Conservation (phyloP, 2,888 invertebrate species). For the Tanaodytes sp. region DNA sequence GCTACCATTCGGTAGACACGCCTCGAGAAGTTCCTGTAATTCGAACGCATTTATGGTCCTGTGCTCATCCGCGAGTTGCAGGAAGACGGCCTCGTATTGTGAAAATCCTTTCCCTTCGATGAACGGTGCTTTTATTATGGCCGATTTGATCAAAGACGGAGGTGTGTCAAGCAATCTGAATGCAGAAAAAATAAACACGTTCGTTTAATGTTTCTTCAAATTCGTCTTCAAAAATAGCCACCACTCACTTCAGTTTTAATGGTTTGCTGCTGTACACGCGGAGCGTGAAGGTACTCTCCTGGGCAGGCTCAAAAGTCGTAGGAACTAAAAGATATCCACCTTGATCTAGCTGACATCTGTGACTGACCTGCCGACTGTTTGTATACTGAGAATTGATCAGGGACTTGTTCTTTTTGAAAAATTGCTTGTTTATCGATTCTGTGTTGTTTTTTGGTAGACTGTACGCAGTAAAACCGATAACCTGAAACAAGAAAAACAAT, state of each 20-base stretch:
- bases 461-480: slow-evolving; percentile 91
- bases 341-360: slow-evolving; percentile 84
- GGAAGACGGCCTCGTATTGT: slow-evolving; percentile 91
- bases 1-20: slow-evolving; percentile 87
- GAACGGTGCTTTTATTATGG: slow-evolving; percentile 84
- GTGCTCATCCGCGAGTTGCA: slow-evolving; percentile 92
- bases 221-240: slow-evolving; percentile 24
- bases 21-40: slow-evolving; percentile 90
- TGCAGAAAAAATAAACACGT: slow-evolving; percentile 10
- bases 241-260: slow-evolving; percentile 81
- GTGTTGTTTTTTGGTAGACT: slow-evolving; percentile 80
- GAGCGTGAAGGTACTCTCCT: slow-evolving; percentile 91
- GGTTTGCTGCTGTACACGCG: slow-evolving; percentile 86
- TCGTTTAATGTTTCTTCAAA: no score
- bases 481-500: no score
- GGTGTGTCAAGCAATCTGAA: slow-evolving; percentile 76
- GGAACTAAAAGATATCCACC: slow-evolving; percentile 90
- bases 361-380: slow-evolving; percentile 90
- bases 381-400: slow-evolving; percentile 92
- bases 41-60: slow-evolving; percentile 92
- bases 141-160: slow-evolving; percentile 81
- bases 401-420: slow-evolving; percentile 90
- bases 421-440: slow-evolving; percentile 85
- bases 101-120: slow-evolving; percentile 83
- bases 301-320: slow-evolving; percentile 91